phyloP scores from a whole-genome alignment of 2,797 vertebrate species.

The Rallus crepitans region DNA sequence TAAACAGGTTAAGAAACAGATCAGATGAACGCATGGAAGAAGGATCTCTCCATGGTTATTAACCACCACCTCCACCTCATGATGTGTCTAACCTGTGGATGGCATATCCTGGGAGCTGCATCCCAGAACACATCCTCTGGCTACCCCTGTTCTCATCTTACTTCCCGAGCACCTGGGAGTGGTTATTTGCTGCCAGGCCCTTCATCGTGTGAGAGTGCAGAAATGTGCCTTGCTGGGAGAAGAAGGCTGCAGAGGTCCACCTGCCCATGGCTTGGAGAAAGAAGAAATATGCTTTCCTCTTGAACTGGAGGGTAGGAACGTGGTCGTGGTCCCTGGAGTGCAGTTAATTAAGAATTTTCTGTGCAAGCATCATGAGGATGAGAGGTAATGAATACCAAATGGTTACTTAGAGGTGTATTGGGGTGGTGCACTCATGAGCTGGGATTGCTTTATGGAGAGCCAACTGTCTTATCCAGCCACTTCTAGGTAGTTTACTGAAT shows the following conservation, averaged over 20 bases:
- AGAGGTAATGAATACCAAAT: neutral
- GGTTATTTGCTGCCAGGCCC: neutral
- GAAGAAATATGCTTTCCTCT: neutral
- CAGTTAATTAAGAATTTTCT: neutral
- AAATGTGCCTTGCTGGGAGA: neutral
- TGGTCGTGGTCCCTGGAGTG: neutral
- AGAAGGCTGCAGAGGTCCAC: neutral
- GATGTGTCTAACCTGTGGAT: neutral
- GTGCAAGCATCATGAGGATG: neutral
- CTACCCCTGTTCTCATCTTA: neutral
- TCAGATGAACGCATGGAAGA: neutral
- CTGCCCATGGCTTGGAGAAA: neutral
- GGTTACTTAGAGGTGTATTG: neutral
- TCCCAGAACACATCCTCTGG: neutral
- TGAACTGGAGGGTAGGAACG: neutral
- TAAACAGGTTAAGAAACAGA: neutral
- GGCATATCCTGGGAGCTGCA: neutral
- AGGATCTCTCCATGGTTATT: neutral
- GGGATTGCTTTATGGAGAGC: neutral
- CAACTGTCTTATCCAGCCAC: neutral
- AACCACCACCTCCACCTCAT: neutral
- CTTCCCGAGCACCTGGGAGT: neutral
- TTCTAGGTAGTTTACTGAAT: neutral
- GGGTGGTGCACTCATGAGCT: neutral
- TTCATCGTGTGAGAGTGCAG: accelerated